Evolutionary conservation across 2,797 vertebrate species (phyloP).

Genomic region (Coilia nasus): DNA sequence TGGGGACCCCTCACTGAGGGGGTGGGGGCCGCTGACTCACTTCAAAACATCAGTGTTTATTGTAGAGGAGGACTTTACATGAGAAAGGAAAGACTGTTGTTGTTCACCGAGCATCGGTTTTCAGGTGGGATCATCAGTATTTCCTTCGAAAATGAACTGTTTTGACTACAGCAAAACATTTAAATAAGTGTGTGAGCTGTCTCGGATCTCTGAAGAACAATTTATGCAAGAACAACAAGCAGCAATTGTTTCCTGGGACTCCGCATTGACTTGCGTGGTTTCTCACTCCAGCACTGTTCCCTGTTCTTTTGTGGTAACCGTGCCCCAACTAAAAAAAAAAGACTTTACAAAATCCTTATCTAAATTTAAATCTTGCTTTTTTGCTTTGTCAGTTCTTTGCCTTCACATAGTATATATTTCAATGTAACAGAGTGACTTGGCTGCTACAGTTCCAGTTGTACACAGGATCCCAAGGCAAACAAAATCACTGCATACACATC

Average conservation of each 20-base stretch:
- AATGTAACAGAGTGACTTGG: too few relatives aligned
- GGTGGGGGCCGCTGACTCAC: conserved; percentile 64
- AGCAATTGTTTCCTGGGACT: background rate
- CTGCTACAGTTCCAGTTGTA: background rate
- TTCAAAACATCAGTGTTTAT: conserved; percentile 64
- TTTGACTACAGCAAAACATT: conserved; percentile 59
- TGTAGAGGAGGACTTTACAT: conserved; percentile 47
- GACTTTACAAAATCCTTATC: too few relatives aligned
- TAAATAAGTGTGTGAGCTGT: background rate
- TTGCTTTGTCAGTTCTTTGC: too few relatives aligned
- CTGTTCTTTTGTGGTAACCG: background rate
- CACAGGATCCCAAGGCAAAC: background rate
- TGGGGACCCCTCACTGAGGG: conserved; percentile 59
- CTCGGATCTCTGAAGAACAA: background rate
- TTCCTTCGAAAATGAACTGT: conserved; percentile 59
- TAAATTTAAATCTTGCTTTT: too few relatives aligned
- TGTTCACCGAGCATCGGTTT: conserved; percentile 49
- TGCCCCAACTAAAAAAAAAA: too few relatives aligned
- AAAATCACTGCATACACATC: background rate
- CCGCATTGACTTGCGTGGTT: background rate
- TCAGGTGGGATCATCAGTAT: conserved; percentile 53
- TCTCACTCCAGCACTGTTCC: background rate
- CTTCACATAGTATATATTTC: too few relatives aligned
- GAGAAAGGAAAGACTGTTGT: conserved; percentile 50
- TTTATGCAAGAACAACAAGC: background rate